Percentiles rank a stretch among this genome's conserved stretches.
These are phyloP conservation scores for Chitala chitala DNA, from an alignment of 2,113 vertebrate species.

Conservation along the genomic window DNA sequence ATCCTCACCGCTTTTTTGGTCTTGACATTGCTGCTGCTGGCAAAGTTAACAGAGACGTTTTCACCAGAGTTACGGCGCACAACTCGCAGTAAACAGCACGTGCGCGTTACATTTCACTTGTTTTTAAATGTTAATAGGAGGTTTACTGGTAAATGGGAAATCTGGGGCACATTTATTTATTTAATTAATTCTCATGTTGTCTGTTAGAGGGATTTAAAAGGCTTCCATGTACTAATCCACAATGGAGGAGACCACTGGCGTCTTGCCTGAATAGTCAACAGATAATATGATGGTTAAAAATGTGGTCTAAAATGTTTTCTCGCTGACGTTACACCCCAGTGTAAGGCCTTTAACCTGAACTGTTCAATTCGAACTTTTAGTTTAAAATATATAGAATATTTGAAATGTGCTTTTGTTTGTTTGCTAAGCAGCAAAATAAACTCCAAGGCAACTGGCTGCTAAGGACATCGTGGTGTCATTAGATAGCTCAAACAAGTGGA, in stretches of 20 bases:
- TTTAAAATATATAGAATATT: too few species aligned
- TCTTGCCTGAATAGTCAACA: not conserved
- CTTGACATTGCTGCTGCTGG: not conserved
- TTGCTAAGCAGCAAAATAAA: too few species aligned
- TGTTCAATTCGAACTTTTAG: too few species aligned
- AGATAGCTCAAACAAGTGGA: not conserved
- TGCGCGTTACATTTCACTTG: slow-evolving; percentile 9
- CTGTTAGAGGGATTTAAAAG: not conserved
- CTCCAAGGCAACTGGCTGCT: too few species aligned
- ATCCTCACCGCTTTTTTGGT: not conserved
- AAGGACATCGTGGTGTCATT: not conserved
- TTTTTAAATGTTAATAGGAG: not conserved
- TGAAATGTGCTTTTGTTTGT: too few species aligned
- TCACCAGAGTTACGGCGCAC: not conserved
- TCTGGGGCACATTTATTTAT: not conserved
- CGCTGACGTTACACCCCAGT: too few species aligned
- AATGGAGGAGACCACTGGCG: not conserved
- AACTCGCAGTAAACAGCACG: too few species aligned
- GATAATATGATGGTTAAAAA: not conserved
- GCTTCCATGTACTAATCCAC: not conserved
- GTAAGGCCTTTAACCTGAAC: too few species aligned
- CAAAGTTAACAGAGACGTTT: slow-evolving; percentile 4
- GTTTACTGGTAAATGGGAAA: not conserved
- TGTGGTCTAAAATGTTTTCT: too few species aligned
- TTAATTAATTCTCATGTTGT: not conserved